Evolutionary conservation across 2,797 vertebrate species (phyloP).

Genomic region (Falco naumanni): DNA sequence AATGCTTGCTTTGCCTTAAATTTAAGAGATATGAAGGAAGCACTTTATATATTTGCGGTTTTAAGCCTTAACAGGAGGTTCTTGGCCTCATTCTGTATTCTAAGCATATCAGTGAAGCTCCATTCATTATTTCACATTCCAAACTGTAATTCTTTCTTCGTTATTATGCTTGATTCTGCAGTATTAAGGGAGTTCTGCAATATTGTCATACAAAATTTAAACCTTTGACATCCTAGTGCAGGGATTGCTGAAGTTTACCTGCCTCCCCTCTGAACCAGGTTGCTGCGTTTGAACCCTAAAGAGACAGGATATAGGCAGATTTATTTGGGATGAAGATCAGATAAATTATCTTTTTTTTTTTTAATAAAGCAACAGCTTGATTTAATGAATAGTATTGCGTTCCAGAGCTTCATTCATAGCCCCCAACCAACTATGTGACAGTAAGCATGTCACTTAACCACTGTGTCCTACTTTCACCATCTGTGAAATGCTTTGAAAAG

Average conservation of each 20-base stretch:
- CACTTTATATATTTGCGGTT: background rate
- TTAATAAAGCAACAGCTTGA: background rate
- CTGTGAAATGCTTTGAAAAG: constrained; percentile 40
- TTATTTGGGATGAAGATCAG: background rate
- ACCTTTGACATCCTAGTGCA: background rate
- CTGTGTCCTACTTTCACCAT: constrained; percentile 27
- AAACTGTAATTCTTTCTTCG: background rate
- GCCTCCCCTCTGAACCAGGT: background rate
- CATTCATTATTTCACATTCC: background rate
- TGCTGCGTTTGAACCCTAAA: background rate
- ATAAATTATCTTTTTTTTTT: background rate
- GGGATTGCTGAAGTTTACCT: background rate
- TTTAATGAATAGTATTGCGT: background rate
- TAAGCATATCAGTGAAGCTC: background rate
- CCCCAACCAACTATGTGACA: background rate
- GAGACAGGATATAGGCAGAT: background rate
- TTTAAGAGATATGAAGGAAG: background rate
- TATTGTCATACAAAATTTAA: background rate
- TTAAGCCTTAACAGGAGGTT: background rate
- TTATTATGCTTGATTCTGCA: background rate
- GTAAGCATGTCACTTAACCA: background rate
- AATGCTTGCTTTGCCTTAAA: background rate
- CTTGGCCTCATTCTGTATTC: background rate
- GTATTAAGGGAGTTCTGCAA: background rate
- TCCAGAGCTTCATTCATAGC: background rate